Conservation (phyloP, 2,113 vertebrate genomes). For the Gallinago paraguaiae region DNA sequence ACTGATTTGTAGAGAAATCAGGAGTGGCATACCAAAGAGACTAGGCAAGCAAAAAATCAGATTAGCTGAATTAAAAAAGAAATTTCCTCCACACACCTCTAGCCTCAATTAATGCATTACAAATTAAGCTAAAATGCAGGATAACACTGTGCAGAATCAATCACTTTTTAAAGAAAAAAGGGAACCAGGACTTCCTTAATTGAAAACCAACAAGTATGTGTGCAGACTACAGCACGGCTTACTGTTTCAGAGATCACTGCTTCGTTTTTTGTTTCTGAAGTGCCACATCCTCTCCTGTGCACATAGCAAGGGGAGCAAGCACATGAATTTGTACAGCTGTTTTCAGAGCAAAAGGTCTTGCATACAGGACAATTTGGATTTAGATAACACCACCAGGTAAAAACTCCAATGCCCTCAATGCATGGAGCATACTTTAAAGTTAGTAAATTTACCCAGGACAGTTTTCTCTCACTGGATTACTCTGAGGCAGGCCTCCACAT, state of each 20-base stretch:
- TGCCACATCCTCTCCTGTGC: background rate
- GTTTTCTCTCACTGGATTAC: background rate
- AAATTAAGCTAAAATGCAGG: slow-evolving; percentile 29
- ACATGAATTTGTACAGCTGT: too few relatives aligned
- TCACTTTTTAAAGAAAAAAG: background rate
- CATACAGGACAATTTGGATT: background rate
- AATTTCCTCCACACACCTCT: slow-evolving; percentile 3
- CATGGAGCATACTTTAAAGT: background rate
- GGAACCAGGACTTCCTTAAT: background rate
- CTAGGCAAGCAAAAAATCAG: background rate
- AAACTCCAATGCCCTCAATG: background rate
- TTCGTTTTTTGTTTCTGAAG: background rate
- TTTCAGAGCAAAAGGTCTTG: background rate
- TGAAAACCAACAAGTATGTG: background rate
- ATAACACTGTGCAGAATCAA: background rate
- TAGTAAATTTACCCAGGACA: background rate
- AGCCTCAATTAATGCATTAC: background rate
- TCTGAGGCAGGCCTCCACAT: background rate
- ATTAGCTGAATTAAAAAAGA: background rate
- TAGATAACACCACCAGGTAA: background rate
- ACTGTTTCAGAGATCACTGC: background rate
- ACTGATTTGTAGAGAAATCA: background rate
- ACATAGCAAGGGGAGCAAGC: background rate
- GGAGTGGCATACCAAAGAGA: background rate
- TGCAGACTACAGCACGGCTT: background rate